These are phyloP conservation scores for Notarius lentiginosus DNA, from an alignment of 2,113 vertebrate species.

Conservation along the genomic window DNA sequence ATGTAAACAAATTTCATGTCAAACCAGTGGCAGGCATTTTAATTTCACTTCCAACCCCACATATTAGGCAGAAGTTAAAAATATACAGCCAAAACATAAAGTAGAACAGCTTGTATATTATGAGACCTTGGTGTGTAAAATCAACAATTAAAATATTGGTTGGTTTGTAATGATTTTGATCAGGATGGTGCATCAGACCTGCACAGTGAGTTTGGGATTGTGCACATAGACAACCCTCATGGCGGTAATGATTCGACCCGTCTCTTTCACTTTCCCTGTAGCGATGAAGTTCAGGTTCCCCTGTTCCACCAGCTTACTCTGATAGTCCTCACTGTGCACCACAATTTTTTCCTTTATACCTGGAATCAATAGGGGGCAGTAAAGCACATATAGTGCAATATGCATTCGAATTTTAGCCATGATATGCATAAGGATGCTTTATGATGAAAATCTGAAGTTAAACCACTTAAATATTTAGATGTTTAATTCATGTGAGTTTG, in stretches of 20 bases:
- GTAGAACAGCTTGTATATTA: neutral
- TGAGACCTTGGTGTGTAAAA: neutral
- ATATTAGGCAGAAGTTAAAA: neutral
- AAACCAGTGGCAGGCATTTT: neutral
- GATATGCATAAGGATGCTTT: neutral
- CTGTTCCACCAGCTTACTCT: constrained; percentile 86
- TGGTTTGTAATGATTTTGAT: neutral
- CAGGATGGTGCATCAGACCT: constrained; percentile 69
- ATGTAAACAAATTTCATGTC: neutral
- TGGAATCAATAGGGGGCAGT: constrained; percentile 56
- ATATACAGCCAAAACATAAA: neutral
- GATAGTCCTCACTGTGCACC: constrained; percentile 76
- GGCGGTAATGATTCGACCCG: constrained; percentile 75
- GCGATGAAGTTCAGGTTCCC: constrained; percentile 87
- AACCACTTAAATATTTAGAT: neutral
- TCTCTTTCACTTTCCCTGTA: constrained; percentile 83
- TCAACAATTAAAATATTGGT: neutral
- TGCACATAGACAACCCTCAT: constrained; percentile 79
- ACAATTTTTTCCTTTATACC: constrained; percentile 70
- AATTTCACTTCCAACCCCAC: neutral
- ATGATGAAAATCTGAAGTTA: neutral
- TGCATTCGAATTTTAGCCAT: neutral
- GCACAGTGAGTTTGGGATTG: constrained; percentile 77
- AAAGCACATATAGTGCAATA: neutral
- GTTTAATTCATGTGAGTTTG: neutral